Conservation (phyloP, 2,797 vertebrate species). For the Enteromius argenteus region DNA sequence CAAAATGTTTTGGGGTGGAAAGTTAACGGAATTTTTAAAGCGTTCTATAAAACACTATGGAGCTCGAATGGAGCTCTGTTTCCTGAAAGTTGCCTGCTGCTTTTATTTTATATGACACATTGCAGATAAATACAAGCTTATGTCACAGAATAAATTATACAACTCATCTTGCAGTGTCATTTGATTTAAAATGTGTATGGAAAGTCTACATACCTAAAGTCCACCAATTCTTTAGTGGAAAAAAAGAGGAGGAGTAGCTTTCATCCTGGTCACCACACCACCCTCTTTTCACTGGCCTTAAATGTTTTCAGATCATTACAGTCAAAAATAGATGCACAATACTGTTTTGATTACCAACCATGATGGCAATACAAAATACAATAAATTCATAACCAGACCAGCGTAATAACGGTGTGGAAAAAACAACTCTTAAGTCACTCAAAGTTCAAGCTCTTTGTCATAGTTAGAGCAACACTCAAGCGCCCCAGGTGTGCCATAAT, state of each 20-base stretch:
- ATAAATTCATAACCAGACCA: constrained; percentile 50
- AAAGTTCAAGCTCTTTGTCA: constrained; percentile 55
- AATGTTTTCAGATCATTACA: constrained; percentile 32
- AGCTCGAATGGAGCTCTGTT: background rate
- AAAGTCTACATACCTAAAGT: background rate
- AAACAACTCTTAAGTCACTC: constrained; percentile 47
- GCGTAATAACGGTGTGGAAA: constrained; percentile 26
- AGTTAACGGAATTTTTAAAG: background rate
- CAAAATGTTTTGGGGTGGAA: background rate
- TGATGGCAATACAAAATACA: constrained; percentile 53
- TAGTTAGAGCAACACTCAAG: constrained; percentile 48
- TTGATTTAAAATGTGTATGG: constrained; percentile 2
- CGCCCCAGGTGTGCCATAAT: constrained; percentile 55
- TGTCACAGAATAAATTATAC: background rate
- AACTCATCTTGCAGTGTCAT: background rate
- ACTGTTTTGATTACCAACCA: constrained; percentile 37
- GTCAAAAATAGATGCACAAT: constrained; percentile 18
- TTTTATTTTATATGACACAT: constrained; percentile 2
- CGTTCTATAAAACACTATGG: background rate
- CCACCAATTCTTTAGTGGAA: background rate
- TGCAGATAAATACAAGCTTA: background rate
- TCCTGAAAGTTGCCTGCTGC: background rate
- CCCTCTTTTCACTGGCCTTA: background rate
- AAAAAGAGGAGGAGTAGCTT: background rate
- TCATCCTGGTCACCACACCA: constrained; percentile 14